phyloP scores from a whole-genome alignment of 2,113 vertebrate species.

The Peromyscus maniculatus region DNA sequence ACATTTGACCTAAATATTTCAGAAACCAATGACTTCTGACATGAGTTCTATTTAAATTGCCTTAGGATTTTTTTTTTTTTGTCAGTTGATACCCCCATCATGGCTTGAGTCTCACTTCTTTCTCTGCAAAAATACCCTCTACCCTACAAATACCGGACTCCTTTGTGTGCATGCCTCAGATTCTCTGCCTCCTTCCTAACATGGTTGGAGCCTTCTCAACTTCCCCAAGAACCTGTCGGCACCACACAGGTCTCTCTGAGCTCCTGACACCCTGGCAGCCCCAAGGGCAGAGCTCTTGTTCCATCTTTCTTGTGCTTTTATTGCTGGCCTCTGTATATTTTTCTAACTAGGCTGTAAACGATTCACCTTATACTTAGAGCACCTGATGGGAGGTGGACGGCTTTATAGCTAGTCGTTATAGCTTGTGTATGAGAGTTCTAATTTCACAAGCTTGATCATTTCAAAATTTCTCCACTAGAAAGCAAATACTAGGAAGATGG shows the following conservation, averaged over 20 bases:
- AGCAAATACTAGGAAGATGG: background rate
- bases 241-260: background rate
- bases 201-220: background rate
- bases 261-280: conserved; percentile 6
- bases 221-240: background rate
- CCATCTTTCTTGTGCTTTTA: conserved; percentile 2
- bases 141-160: background rate
- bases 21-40: background rate
- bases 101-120: background rate
- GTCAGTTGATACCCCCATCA: background rate
- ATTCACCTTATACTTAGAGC: background rate
- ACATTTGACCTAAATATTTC: conserved; percentile 23
- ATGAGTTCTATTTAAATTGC: background rate
- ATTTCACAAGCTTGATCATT: conserved; percentile 24
- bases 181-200: background rate
- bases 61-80: background rate
- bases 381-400: background rate
- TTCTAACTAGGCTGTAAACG: conserved; percentile 23
- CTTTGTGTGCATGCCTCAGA: background rate
- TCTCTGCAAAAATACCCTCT: background rate
- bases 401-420: background rate
- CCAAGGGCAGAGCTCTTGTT: background rate
- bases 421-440: background rate
- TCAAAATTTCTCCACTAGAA: background rate
- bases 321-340: background rate